A percentile compares a stretch with the other conserved stretches of the same genome.
Conservation (phyloP, 1,140 invertebrate species). For the Amphibalanus amphitrite region DNA sequence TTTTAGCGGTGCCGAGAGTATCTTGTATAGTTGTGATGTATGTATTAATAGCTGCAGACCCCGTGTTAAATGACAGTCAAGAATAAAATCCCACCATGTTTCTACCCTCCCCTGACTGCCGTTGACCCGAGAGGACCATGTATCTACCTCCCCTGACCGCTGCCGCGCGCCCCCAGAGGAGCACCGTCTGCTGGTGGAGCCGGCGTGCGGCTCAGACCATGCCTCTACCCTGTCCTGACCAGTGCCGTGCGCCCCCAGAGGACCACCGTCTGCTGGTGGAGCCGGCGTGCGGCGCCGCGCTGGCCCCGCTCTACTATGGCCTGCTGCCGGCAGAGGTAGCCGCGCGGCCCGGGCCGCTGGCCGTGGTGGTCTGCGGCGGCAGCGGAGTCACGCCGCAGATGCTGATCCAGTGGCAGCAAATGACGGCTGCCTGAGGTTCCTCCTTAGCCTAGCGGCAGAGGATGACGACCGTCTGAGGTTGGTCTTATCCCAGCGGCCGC, state of each 20-base stretch:
- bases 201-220: not conserved
- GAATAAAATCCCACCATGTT: no score
- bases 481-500: no score
- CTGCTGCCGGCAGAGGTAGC: slow-evolving; percentile 16
- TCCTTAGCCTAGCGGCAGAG: not conserved
- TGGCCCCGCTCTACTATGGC: slow-evolving; percentile 28
- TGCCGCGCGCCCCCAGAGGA: no score
- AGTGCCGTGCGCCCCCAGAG: slow-evolving; percentile 16
- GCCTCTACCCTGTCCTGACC: not conserved
- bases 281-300: slow-evolving; percentile 32
- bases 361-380: slow-evolving; percentile 36
- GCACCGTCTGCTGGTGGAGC: not conserved
- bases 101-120: no score
- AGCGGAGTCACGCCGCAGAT: slow-evolving; percentile 25
- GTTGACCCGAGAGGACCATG: no score
- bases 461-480: no score
- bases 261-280: slow-evolving; percentile 33
- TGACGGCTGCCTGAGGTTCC: not conserved
- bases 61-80: no score
- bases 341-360: slow-evolving; percentile 23
- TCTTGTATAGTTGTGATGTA: no score
- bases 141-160: no score
- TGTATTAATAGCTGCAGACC: no score
- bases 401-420: slow-evolving; percentile 25
- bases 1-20: no score